Conservation (phyloP, 2,113 vertebrate genomes). For the Elephas maximus region DNA sequence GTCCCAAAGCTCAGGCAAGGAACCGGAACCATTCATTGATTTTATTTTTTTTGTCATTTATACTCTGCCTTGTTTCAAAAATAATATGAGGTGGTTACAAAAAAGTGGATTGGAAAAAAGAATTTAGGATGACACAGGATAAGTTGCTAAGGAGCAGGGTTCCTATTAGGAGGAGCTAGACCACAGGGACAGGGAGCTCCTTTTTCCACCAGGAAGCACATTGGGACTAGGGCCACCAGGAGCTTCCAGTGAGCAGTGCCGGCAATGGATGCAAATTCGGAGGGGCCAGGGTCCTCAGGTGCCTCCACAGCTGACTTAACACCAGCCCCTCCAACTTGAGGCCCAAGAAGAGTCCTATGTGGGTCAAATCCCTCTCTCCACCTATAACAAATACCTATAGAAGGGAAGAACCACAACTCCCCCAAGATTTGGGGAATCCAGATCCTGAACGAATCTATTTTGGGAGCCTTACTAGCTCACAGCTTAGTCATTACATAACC, state of each 20-base stretch:
- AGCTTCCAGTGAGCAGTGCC: not conserved
- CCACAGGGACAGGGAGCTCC: not conserved
- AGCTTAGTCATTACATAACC: not conserved
- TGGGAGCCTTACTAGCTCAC: not conserved
- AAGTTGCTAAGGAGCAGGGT: not conserved
- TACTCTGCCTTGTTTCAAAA: not conserved
- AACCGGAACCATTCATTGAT: not conserved
- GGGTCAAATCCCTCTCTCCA: not conserved
- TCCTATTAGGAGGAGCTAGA: not conserved
- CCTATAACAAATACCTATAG: not conserved
- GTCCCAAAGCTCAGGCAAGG: not conserved
- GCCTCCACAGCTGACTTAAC: not conserved
- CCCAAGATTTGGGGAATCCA: not conserved
- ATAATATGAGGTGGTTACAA: not conserved
- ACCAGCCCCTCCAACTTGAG: not conserved
- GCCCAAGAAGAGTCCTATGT: not conserved
- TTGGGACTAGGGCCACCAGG: not conserved
- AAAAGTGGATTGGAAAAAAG: not conserved
- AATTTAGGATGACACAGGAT: not conserved
- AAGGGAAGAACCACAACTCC: not conserved
- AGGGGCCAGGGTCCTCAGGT: not conserved
- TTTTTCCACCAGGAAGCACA: rapidly evolving
- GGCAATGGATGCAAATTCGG: not conserved
- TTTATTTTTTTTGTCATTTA: conserved; percentile 22
- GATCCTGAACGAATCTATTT: not conserved